Conservation (phyloP, 2,797 vertebrate species). For the Squalus acanthias region DNA sequence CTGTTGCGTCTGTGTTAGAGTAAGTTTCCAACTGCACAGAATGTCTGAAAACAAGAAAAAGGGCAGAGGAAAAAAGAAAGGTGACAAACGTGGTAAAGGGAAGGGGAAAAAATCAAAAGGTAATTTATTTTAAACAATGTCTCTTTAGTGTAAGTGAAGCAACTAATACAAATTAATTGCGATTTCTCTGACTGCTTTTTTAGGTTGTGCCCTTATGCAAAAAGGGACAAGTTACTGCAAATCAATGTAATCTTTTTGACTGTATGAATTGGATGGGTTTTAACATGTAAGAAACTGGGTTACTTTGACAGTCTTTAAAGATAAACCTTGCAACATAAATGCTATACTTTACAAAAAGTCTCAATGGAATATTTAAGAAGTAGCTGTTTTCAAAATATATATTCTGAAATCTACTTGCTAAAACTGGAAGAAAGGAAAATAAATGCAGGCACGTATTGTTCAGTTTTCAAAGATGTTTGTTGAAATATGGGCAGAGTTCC, state of each 20-base stretch:
- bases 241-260: conserved; percentile 14
- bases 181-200: conserved; percentile 13
- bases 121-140: conserved; percentile 44
- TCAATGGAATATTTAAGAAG: background rate
- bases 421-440: conserved; percentile 19
- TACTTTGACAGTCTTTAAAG: conserved; percentile 10
- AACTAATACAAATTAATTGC: conserved; percentile 5
- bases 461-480: background rate
- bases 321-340: background rate
- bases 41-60: conserved; percentile 64
- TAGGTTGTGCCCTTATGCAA: conserved; percentile 11
- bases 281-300: background rate
- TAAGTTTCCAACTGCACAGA: conserved; percentile 48
- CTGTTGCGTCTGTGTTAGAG: conserved; percentile 7
- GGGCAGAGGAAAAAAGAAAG: conserved; percentile 61
- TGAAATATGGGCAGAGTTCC: background rate
- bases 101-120: conserved; percentile 61
- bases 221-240: conserved; percentile 29
- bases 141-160: background rate
- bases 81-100: conserved; percentile 50
- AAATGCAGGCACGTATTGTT: background rate
- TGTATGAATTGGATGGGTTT: conserved; percentile 12
- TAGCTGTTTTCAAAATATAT: background rate
- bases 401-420: background rate
- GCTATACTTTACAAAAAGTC: background rate